These are phyloP conservation scores for Temnopleurus reevesii DNA, from an alignment of 53 echinoderm and acorn worm species.

Conservation along the genomic window DNA sequence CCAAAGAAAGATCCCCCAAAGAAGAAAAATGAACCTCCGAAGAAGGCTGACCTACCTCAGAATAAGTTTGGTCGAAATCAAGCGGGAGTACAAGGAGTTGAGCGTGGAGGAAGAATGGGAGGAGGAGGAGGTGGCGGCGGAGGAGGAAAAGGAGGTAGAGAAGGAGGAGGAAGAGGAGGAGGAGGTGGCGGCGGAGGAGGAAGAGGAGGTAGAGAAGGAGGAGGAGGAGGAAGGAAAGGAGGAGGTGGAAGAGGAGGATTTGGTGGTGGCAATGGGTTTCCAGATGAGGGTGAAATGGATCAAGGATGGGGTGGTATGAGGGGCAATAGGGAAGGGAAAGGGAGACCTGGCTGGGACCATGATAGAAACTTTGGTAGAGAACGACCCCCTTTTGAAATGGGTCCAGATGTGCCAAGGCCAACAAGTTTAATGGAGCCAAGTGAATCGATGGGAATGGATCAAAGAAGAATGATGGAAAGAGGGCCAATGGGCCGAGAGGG, in stretches of 20 bases:
- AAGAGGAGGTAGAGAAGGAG: background rate
- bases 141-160: background rate
- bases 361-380: background rate
- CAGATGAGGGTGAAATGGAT: background rate
- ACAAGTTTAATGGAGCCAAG: background rate
- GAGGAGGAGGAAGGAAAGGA: background rate
- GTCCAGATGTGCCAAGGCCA: background rate
- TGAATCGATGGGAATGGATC: background rate
- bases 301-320: background rate
- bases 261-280: background rate
- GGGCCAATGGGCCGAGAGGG: constrained; percentile 1
- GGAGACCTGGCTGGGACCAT: background rate
- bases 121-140: background rate
- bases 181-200: background rate
- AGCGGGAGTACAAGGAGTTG: background rate
- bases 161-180: background rate
- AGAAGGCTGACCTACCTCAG: background rate
- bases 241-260: background rate
- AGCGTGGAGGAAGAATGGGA: background rate
- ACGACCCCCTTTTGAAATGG: constrained; percentile 1
- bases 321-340: background rate
- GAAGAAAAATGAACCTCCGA: background rate
- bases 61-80: background rate
- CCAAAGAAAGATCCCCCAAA: background rate
- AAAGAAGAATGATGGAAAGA: background rate